Evolutionary conservation across 2,113 vertebrate species (phyloP), one percentile per base, ranked within the genome.

Genomic region (Corythornis cristatus): DNA sequence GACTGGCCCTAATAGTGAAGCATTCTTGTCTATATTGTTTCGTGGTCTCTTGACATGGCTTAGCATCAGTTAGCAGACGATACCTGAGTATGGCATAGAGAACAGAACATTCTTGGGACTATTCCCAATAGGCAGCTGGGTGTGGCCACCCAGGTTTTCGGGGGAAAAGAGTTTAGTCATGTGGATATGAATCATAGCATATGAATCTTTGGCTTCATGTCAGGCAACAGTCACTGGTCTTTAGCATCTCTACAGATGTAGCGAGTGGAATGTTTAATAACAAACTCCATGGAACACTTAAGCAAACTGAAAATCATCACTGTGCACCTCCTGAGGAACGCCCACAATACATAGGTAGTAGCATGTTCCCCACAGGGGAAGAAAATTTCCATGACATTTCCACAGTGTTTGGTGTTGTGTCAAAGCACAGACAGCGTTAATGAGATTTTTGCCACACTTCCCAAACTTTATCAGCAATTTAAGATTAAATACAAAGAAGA

Each of bases 71-170:
- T 46, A 73, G 46, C 78, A 95, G 87, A 57, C 35, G 68, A 42
- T 7, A 87, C 71, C 79, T 89, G 82, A 43, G 51, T 54, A 25
- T 35, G 50, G 64, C 2, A 16, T 3, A 17, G 70, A 31, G 91
- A 93, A 73, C 45, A 58, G 46, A 57, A 76, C 87, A 53, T 91
- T 94, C 84, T 48, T 93, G 85, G 75, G 87, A 66, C 20, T 18
- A 71, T 91, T 93, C 92, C 92, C 92, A 94, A 28, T 12, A 93
- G 76, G 71, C 78, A 88, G 62, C 31, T 62, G 92, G 93, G 95
- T 88, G 95, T 66, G 91, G 56, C 60, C 25, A 40, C 43, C 16
- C 28, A 71, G 46, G 15, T 95, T 90, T 96, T 71, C 64, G 83
- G 76, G 73, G 8, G 25, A 66, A 76, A 76, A 85, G 13, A 16